A percentile compares a stretch with the other conserved stretches of the same genome.
phyloP scores from a whole-genome alignment of 2,888 invertebrate species.

The Cryptosula pallasiana region DNA sequence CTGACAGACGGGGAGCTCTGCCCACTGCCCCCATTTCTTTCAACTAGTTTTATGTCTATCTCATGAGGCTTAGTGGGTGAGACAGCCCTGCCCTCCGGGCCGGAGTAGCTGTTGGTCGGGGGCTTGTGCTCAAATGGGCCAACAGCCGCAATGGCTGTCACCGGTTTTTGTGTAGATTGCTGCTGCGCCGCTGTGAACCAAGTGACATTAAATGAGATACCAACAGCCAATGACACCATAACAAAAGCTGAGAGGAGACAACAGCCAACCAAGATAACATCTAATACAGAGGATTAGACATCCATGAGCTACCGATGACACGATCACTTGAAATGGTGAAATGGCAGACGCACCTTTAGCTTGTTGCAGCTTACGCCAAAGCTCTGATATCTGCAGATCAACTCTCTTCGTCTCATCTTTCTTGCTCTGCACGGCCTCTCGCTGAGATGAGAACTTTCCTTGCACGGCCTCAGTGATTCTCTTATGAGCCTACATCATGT shows the following conservation, averaged over 20 bases:
- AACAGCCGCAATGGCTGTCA: constrained; percentile 22
- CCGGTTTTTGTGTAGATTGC: constrained; percentile 9
- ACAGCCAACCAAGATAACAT: too few species aligned
- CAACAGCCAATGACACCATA: too few species aligned
- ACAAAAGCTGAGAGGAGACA: too few species aligned
- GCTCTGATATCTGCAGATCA: constrained; percentile 14
- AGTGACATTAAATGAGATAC: too few species aligned
- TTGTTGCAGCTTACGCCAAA: constrained; percentile 6
- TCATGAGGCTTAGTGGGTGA: constrained; percentile 30
- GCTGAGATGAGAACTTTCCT: constrained; percentile 19
- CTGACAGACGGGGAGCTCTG: constrained; percentile 46
- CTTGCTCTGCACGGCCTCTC: constrained; percentile 13
- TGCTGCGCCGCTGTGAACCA: constrained; percentile 1
- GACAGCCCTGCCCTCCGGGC: not conserved
- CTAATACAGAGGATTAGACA: too few species aligned
- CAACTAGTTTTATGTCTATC: constrained; percentile 38
- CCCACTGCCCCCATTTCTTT: constrained; percentile 44
- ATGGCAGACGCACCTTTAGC: constrained; percentile 18
- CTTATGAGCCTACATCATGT: constrained; percentile 76
- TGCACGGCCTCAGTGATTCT: constrained; percentile 92
- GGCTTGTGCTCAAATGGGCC: constrained; percentile 21
- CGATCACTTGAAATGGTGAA: too few species aligned
- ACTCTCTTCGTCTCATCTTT: not conserved
- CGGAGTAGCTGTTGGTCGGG: not conserved
- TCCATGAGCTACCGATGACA: too few species aligned